phyloP scores from a whole-genome alignment of 2,888 invertebrate species.

The Agrotis exclamationis region DNA sequence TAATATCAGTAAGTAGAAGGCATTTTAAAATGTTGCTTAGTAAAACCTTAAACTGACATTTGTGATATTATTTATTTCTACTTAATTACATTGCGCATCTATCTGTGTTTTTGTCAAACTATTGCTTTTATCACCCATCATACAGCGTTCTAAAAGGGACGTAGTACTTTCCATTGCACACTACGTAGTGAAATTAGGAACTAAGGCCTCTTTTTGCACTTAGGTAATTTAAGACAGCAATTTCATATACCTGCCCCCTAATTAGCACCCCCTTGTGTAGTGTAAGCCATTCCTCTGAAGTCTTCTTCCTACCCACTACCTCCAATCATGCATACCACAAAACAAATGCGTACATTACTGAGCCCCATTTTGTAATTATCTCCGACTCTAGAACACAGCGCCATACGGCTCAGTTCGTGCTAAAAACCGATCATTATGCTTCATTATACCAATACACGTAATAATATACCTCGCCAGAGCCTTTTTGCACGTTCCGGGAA shows the following conservation, averaged over 20 bases:
- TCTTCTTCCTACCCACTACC: neutral
- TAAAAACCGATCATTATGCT: conserved; percentile 52
- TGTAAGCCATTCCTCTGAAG: no score
- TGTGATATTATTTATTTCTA: no score
- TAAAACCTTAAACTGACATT: neutral
- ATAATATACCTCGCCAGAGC: conserved; percentile 39
- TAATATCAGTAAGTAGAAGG: neutral
- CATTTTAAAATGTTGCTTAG: neutral
- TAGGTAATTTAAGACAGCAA: no score
- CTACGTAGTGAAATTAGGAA: no score
- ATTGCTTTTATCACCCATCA: no score
- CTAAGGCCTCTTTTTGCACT: no score
- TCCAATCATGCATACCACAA: neutral
- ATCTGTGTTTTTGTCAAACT: no score
- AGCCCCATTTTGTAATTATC: conserved; percentile 41
- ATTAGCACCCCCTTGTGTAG: no score
- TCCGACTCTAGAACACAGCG: conserved; percentile 15
- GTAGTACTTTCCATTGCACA: no score
- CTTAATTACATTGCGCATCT: no score
- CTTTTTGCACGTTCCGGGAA: conserved; percentile 64
- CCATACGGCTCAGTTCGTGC: conserved; percentile 49
- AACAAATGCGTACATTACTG: conserved; percentile 12
- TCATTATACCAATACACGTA: conserved; percentile 50
- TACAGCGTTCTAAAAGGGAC: no score
- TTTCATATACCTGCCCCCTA: no score